phyloP scores from a whole-genome alignment of 2,797 vertebrate genomes.

The Pantherophis alleghaniensis region DNA sequence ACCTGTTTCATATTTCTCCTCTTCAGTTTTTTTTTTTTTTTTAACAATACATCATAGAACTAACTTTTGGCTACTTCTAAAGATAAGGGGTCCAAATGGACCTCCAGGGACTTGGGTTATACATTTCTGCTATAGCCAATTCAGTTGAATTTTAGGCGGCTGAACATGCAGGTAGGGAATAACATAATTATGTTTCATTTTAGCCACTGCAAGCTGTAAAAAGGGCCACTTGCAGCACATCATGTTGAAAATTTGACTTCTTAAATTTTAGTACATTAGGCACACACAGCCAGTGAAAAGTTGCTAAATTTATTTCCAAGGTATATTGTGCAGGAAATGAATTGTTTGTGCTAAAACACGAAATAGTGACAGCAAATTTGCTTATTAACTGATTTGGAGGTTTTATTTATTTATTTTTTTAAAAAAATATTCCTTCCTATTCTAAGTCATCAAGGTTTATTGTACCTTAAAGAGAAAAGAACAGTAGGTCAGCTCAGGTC shows the following conservation, averaged over 20 bases:
- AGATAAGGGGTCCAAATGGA: background rate
- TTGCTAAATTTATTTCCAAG: conserved; percentile 22
- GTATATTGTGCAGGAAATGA: conserved; percentile 44
- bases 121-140: conserved; percentile 13
- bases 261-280: conserved; percentile 45
- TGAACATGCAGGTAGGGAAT: conserved; percentile 37
- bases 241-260: conserved; percentile 55
- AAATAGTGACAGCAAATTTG: background rate
- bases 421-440: background rate
- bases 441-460: background rate
- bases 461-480: background rate
- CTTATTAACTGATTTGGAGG: background rate
- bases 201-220: conserved; percentile 53
- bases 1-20: background rate
- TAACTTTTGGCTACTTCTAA: background rate
- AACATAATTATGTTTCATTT: conserved; percentile 43
- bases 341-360: background rate
- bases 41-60: background rate
- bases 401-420: background rate
- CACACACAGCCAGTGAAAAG: conserved; percentile 36
- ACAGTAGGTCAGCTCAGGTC: background rate
- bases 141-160: conserved; percentile 49
- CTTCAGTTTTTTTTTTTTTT: background rate
- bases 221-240: conserved; percentile 49
- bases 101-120: background rate